A percentile compares a stretch with the other conserved stretches of the same genome.
Evolutionary conservation across 2,113 vertebrate species (phyloP).

Genomic region (Cryptoleucopteryx plumbea): DNA sequence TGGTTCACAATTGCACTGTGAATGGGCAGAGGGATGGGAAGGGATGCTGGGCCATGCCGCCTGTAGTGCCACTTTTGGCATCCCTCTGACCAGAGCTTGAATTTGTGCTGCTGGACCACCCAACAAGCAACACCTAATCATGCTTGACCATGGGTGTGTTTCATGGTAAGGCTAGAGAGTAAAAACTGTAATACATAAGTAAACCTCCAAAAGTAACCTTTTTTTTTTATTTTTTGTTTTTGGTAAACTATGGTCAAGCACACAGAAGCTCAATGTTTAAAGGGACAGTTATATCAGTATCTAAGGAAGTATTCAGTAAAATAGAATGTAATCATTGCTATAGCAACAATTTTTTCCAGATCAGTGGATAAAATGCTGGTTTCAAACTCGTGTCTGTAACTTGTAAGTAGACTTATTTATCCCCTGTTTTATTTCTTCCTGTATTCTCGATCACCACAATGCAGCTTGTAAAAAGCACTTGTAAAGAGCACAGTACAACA

Average conservation of each 20-base stretch:
- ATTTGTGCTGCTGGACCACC: neutral
- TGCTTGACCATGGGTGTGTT: neutral
- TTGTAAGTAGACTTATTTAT: constrained; percentile 3
- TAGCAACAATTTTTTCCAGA: constrained; percentile 27
- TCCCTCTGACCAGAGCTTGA: neutral
- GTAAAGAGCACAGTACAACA: neutral
- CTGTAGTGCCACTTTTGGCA: neutral
- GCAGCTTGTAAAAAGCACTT: constrained; percentile 16
- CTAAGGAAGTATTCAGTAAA: neutral
- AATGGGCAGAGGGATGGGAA: neutral
- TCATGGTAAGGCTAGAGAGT: neutral
- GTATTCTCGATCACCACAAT: neutral
- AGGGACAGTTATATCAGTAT: neutral
- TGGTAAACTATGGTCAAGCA: fast-evolving
- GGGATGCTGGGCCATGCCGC: too few species aligned
- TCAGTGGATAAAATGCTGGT: neutral
- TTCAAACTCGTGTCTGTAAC: neutral
- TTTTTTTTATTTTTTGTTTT: neutral
- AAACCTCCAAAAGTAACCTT: neutral
- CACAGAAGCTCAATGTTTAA: neutral
- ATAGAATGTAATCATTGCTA: neutral
- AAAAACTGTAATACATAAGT: neutral
- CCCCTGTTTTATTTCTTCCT: constrained; percentile 14
- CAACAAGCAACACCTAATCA: neutral
- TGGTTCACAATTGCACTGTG: fast-evolving